A percentile compares a stretch with the other conserved stretches of the same genome.
These are phyloP conservation scores for Rallus crepitans DNA, from an alignment of 2,797 vertebrate species.

Conservation along the genomic window DNA sequence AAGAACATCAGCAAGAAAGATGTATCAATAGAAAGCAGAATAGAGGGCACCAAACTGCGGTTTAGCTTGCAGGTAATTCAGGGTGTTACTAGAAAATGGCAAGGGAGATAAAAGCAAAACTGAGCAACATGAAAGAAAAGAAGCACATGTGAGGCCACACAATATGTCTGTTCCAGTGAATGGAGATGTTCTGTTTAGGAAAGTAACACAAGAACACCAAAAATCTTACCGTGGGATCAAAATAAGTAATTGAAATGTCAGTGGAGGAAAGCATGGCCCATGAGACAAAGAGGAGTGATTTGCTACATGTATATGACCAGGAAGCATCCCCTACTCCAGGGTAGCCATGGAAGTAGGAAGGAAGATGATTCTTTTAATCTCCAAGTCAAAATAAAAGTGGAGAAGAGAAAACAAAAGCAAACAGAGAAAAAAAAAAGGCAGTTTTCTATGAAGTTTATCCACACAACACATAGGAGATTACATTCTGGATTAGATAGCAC, in stretches of 20 bases:
- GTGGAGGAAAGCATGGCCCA: not conserved
- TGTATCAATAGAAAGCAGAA: not conserved
- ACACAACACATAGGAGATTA: not conserved
- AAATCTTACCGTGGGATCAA: not conserved
- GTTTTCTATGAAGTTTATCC: not conserved
- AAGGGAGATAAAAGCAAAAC: not conserved
- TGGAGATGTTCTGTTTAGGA: not conserved
- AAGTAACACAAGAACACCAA: not conserved
- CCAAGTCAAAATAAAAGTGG: not conserved
- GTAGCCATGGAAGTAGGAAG: not conserved
- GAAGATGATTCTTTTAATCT: not conserved
- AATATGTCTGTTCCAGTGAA: not conserved
- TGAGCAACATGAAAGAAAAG: not conserved
- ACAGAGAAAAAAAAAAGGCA: not conserved
- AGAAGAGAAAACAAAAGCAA: not conserved
- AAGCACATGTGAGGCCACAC: not conserved
- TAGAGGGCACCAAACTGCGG: not conserved
- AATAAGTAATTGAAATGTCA: not conserved
- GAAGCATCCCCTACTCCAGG: not conserved
- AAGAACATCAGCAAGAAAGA: constrained; percentile 16
- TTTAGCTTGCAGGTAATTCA: constrained; percentile 43
- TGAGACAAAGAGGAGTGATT: not conserved
- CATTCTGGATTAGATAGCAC: not conserved
- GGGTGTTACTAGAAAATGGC: not conserved
- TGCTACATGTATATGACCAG: not conserved